Conservation (phyloP, 2,113 vertebrate genomes). For the Thoracochromis brauschi region DNA sequence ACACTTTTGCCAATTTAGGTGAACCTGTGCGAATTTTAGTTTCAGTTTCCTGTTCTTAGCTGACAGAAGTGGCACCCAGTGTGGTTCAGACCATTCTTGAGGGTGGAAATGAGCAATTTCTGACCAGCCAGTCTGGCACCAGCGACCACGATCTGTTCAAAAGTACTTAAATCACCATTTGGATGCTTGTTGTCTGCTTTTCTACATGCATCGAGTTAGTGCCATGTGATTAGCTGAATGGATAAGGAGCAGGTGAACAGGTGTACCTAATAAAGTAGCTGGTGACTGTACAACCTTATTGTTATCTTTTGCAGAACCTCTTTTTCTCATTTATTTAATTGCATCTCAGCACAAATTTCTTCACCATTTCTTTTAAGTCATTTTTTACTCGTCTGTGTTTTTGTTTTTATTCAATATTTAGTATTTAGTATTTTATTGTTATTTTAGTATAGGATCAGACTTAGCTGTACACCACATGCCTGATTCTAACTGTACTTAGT, state of each 20-base stretch:
- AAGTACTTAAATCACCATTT: not conserved
- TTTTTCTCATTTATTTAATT: not conserved
- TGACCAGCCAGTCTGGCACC: not conserved
- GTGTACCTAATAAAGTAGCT: not conserved
- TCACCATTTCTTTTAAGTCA: not conserved
- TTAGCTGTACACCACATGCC: not conserved
- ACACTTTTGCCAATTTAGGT: not conserved
- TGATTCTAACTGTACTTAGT: not conserved
- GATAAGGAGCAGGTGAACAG: not conserved
- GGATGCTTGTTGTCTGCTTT: not conserved
- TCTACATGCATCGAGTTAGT: not conserved
- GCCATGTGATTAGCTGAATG: not conserved
- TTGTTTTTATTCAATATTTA: not conserved
- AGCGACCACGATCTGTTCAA: not conserved
- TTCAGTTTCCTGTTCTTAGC: not conserved
- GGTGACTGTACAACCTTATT: not conserved
- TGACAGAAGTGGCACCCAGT: not conserved
- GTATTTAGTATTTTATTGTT: not conserved
- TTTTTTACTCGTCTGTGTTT: not conserved
- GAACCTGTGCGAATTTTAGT: not conserved
- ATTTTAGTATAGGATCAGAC: not conserved
- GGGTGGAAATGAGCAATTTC: not conserved
- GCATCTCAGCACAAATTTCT: not conserved
- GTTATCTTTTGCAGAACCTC: not conserved
- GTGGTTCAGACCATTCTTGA: not conserved